These are phyloP conservation scores for Apogon talboti DNA, from an alignment of 2,797 vertebrate species.

Conservation along the genomic window DNA sequence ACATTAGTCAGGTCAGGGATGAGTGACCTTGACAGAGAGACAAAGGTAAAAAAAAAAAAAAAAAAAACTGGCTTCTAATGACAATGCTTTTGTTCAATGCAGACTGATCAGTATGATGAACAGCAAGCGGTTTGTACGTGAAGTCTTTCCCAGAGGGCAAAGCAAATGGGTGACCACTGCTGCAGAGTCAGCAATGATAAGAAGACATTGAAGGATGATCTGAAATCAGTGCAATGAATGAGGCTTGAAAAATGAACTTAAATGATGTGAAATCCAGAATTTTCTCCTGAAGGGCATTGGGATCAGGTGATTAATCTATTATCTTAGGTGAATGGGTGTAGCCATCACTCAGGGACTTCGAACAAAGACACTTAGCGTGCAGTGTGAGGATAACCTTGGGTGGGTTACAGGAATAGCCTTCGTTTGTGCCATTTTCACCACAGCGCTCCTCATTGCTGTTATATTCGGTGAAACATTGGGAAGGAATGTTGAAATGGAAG, in stretches of 20 bases:
- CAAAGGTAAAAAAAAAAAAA: neutral
- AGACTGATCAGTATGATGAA: conserved; percentile 41
- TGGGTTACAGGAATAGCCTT: conserved; percentile 48
- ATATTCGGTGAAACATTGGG: conserved; percentile 11
- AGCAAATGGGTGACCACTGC: conserved; percentile 48
- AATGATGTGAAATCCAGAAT: conserved; percentile 36
- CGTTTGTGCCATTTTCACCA: conserved; percentile 31
- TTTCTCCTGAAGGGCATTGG: conserved; percentile 51
- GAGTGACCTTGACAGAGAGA: conserved; percentile 63
- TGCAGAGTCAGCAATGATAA: conserved; percentile 70
- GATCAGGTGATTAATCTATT: conserved; percentile 54
- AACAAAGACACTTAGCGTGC: conserved; percentile 51
- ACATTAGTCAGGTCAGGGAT: conserved; percentile 26
- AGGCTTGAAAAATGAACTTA: conserved; percentile 57
- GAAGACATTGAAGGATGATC: conserved; percentile 61
- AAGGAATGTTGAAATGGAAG: conserved; percentile 9
- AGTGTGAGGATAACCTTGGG: conserved; percentile 62
- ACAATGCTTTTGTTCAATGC: conserved; percentile 23
- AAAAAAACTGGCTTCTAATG: conserved; percentile 8
- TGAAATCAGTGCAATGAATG: conserved; percentile 57
- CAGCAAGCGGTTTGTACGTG: conserved; percentile 6
- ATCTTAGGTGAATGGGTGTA: conserved; percentile 55
- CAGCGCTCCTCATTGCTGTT: conserved; percentile 13
- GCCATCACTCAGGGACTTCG: conserved; percentile 55
- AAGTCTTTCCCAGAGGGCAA: conserved; percentile 57